phyloP scores from a whole-genome alignment of 2,888 invertebrate genomes.

The Horisme vitalbata region DNA sequence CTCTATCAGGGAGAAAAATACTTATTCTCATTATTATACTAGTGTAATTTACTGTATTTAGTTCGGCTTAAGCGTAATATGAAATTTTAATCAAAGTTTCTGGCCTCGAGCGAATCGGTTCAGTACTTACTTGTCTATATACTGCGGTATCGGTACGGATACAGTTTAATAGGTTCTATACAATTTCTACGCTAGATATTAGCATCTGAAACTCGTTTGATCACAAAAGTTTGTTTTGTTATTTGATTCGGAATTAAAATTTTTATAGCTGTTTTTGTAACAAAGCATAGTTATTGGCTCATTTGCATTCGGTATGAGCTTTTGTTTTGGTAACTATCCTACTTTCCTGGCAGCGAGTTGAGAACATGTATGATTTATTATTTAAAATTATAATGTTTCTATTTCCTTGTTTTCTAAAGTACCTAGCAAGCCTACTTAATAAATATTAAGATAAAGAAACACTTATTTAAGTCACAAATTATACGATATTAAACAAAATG shows the following conservation, averaged over 20 bases:
- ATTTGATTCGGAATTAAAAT: constrained; percentile 33
- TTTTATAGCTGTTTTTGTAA: constrained; percentile 30
- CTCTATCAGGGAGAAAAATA: no score
- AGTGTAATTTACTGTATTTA: constrained; percentile 38
- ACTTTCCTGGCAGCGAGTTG: no score
- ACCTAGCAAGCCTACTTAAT: no score
- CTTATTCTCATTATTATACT: constrained; percentile 1
- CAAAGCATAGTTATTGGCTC: constrained; percentile 21
- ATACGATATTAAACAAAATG: no score
- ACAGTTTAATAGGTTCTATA: constrained; percentile 43
- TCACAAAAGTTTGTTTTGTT: constrained; percentile 33
- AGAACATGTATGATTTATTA: no score
- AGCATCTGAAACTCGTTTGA: constrained; percentile 35
- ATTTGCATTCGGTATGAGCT: constrained; percentile 27
- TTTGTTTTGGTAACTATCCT: constrained; percentile 12
- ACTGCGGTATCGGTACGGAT: constrained; percentile 41
- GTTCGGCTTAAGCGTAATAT: constrained; percentile 63
- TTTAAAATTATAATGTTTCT: no score
- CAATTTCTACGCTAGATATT: constrained; percentile 46
- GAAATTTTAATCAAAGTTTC: constrained; percentile 79
- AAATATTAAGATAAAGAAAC: no score
- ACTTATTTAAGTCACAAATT: no score
- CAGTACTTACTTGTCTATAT: constrained; percentile 35
- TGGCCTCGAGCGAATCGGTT: constrained; percentile 63
- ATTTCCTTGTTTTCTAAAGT: no score